A percentile compares a stretch with the other conserved stretches of the same genome.
These are phyloP conservation scores for Drosophila auraria DNA, from an alignment of 1,140 invertebrate genomes.

Conservation along the genomic window DNA sequence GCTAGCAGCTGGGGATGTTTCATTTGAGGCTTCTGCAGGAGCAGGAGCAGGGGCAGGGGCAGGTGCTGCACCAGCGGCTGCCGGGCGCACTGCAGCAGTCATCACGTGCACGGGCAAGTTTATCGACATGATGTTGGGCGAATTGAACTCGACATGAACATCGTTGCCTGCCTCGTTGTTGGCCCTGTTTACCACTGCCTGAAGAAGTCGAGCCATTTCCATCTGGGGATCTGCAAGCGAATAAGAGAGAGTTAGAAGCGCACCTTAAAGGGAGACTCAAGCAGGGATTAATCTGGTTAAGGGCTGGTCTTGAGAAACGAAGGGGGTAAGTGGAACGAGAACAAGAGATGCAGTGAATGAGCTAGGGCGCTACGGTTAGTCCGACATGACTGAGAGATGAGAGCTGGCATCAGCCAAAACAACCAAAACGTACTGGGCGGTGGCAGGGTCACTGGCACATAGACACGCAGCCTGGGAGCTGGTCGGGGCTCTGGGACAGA, in stretches of 20 bases:
- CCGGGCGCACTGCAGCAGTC: slow-evolving; percentile 73
- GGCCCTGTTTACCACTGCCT: slow-evolving; percentile 86
- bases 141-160: slow-evolving; percentile 75
- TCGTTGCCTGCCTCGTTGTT: slow-evolving; percentile 58
- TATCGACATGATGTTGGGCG: slow-evolving; percentile 76
- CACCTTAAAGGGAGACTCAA: background rate
- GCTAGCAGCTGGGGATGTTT: background rate
- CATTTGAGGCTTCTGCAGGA: slow-evolving; percentile 5
- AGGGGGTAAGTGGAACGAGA: slow-evolving; percentile 4
- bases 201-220: slow-evolving; percentile 86
- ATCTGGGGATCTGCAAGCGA: slow-evolving; percentile 70
- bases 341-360: slow-evolving; percentile 13
- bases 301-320: slow-evolving; percentile 3
- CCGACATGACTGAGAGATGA: slow-evolving; percentile 10
- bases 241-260: background rate
- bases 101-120: slow-evolving; percentile 84
- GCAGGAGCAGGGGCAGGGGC: slow-evolving; percentile 11
- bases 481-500: slow-evolving; percentile 36
- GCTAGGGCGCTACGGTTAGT: slow-evolving; percentile 7
- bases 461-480: slow-evolving; percentile 64
- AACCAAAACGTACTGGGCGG: slow-evolving; percentile 63
- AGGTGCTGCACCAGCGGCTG: slow-evolving; percentile 33
- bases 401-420: slow-evolving; percentile 7
- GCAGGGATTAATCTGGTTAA: slow-evolving; percentile 7
- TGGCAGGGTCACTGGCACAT: slow-evolving; percentile 66